Evolutionary conservation across 2,113 vertebrate species (phyloP).

Genomic region (Callopanchax toddi): DNA sequence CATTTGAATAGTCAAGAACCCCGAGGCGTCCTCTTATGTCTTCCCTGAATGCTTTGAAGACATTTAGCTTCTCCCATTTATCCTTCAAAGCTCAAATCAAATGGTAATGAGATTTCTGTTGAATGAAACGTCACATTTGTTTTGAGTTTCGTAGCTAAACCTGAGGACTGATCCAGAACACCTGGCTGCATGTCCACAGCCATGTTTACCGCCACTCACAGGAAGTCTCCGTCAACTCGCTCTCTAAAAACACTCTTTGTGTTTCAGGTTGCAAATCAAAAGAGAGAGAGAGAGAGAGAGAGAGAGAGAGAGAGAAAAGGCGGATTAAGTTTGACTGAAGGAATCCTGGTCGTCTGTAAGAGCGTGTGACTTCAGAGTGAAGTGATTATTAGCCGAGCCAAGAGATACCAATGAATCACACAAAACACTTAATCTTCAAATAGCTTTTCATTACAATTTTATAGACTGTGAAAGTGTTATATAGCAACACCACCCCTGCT

Average conservation of each 20-base stretch:
- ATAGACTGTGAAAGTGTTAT: conserved; percentile 71
- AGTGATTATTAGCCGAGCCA: conserved; percentile 69
- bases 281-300: conserved; percentile 20
- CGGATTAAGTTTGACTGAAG: conserved; percentile 65
- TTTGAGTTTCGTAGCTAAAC: conserved; percentile 43
- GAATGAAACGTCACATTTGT: conserved; percentile 54
- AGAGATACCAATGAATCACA: conserved; percentile 66
- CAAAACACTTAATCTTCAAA: conserved; percentile 72
- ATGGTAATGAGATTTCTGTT: conserved; percentile 40
- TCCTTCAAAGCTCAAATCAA: conserved; percentile 21
- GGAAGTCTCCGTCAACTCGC: conserved; percentile 28
- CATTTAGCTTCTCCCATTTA: background rate
- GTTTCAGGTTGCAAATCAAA: conserved; percentile 47
- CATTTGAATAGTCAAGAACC: conserved; percentile 38
- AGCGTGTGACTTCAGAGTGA: conserved; percentile 50
- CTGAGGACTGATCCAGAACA: conserved; percentile 35
- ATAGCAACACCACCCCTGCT: conserved; percentile 42
- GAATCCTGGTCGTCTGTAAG: conserved; percentile 49
- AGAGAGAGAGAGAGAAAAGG: conserved; percentile 33
- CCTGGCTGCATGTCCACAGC: conserved; percentile 47
- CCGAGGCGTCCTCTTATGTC: conserved; percentile 3
- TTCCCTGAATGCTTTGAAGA: conserved; percentile 18
- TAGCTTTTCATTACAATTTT: conserved; percentile 72
- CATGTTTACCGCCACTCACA: conserved; percentile 26
- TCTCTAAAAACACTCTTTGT: conserved; percentile 38